Conservation (phyloP, 1,140 invertebrate genomes). For the Eupeodes corollae region DNA sequence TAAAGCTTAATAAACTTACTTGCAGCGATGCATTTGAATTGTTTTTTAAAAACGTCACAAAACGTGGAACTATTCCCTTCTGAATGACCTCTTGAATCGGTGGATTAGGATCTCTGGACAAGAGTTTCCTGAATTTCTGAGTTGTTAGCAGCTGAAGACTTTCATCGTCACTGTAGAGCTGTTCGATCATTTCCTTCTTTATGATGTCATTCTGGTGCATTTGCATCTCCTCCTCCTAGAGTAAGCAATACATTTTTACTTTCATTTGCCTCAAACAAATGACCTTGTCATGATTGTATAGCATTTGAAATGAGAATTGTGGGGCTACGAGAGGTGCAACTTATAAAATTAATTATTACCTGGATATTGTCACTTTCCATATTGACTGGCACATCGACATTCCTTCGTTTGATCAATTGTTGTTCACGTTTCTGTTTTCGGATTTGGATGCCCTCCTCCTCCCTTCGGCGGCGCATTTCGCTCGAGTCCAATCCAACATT, state of each 20-base stretch:
- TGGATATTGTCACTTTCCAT: constrained; percentile 19
- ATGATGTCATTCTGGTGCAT: constrained; percentile 41
- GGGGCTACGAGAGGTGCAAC: neutral
- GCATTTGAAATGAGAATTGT: too few relatives aligned
- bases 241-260: neutral
- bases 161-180: constrained; percentile 69
- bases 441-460: constrained; percentile 93
- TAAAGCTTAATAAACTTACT: constrained; percentile 31
- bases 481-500: constrained; percentile 84
- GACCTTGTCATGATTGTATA: neutral
- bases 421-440: constrained; percentile 92
- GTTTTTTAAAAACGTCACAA: constrained; percentile 87
- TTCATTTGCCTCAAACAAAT: neutral
- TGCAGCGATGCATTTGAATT: constrained; percentile 73
- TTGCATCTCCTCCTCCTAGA: constrained; percentile 31
- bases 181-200: constrained; percentile 69
- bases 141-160: constrained; percentile 79
- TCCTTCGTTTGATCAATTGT: constrained; percentile 82
- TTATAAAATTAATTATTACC: constrained; percentile 2
- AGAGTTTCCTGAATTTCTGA: constrained; percentile 87
- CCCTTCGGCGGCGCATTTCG: constrained; percentile 78
- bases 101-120: constrained; percentile 93
- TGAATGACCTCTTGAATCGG: constrained; percentile 98
- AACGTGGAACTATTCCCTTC: constrained; percentile 89
- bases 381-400: constrained; percentile 54